A percentile compares a stretch with the other conserved stretches of the same genome.
phyloP scores from a whole-genome alignment of 53 echinoderm and acorn worm genomes.

The Holothuria leucospilota region DNA sequence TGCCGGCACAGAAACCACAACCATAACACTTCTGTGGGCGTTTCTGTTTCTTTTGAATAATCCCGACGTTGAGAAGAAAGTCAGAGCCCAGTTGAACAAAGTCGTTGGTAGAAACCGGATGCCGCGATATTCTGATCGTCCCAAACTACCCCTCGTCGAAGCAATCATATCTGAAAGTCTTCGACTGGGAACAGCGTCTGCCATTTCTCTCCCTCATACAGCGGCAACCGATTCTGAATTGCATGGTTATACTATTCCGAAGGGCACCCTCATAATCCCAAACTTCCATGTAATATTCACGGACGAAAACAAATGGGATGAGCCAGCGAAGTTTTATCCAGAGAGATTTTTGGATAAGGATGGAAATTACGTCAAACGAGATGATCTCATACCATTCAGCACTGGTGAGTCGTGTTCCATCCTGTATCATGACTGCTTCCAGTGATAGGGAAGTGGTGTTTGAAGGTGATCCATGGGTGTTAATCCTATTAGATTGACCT shows the following conservation, averaged over 20 bases:
- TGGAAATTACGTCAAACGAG: conserved; percentile 22
- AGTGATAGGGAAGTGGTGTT: no score
- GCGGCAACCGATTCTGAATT: neutral
- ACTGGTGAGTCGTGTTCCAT: neutral
- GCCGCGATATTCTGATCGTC: conserved; percentile 28
- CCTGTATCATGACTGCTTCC: no score
- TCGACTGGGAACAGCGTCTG: conserved; percentile 20
- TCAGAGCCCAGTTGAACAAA: neutral
- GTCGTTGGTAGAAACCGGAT: conserved; percentile 15
- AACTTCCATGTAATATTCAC: neutral
- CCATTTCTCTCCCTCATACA: neutral
- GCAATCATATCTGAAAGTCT: conserved; percentile 30
- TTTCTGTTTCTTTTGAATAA: conserved; percentile 20
- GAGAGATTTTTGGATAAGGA: conserved; percentile 34
- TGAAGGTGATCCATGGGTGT: no score
- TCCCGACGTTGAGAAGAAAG: neutral
- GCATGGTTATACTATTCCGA: conserved; percentile 17
- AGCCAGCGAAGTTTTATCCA: conserved; percentile 3
- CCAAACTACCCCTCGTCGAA: conserved; percentile 20
- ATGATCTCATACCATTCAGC: conserved; percentile 29
- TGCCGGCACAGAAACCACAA: conserved; percentile 33
- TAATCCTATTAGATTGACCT: no score
- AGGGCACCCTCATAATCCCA: conserved; percentile 12
- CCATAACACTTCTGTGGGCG: conserved; percentile 16
- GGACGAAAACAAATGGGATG: neutral